Evolutionary conservation across 2,888 invertebrate genomes (phyloP).

Genomic region (Drosophila helvetica): DNA sequence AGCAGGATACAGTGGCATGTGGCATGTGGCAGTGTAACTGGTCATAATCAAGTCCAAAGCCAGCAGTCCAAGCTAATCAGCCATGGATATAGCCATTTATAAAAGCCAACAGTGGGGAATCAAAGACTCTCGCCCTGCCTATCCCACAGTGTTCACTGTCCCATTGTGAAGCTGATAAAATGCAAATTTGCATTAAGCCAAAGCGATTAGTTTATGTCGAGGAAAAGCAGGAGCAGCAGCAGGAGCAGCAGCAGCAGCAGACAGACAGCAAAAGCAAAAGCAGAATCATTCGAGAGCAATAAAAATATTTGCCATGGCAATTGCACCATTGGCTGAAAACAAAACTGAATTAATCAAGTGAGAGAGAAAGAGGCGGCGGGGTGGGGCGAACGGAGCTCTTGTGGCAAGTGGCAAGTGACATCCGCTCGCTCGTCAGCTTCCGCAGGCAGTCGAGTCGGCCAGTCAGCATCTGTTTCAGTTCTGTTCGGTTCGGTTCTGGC

Average conservation of each 20-base stretch:
- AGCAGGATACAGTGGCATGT: conserved; percentile 33
- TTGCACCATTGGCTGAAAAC: conserved; percentile 18
- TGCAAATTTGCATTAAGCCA: conserved; percentile 69
- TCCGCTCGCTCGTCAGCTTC: conserved; percentile 65
- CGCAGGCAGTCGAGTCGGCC: conserved; percentile 51
- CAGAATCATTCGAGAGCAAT: conserved; percentile 66
- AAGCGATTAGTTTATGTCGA: conserved; percentile 60
- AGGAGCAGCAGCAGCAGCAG: conserved; percentile 3
- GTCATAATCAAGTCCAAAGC: conserved; percentile 65
- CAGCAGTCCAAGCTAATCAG: conserved; percentile 64
- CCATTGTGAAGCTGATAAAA: conserved; percentile 59
- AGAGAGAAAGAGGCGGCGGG: not conserved
- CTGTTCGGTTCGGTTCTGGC: conserved; percentile 27
- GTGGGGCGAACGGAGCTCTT: conserved; percentile 2
- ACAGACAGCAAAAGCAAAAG: conserved; percentile 33
- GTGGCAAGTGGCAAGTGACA: conserved; percentile 61
- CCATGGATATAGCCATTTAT: conserved; percentile 61
- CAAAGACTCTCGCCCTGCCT: conserved; percentile 37
- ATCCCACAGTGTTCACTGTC: conserved; percentile 24
- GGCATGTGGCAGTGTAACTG: conserved; percentile 9
- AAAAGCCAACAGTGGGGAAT: conserved; percentile 58
- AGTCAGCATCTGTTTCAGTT: conserved; percentile 9
- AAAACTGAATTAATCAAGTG: conserved; percentile 66
- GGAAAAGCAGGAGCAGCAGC: too few species aligned
- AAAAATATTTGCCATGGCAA: conserved; percentile 72